Percentiles rank a stretch among this genome's conserved stretches.
Conservation (phyloP, 2,888 invertebrate genomes). For the Euzophera pinguis region DNA sequence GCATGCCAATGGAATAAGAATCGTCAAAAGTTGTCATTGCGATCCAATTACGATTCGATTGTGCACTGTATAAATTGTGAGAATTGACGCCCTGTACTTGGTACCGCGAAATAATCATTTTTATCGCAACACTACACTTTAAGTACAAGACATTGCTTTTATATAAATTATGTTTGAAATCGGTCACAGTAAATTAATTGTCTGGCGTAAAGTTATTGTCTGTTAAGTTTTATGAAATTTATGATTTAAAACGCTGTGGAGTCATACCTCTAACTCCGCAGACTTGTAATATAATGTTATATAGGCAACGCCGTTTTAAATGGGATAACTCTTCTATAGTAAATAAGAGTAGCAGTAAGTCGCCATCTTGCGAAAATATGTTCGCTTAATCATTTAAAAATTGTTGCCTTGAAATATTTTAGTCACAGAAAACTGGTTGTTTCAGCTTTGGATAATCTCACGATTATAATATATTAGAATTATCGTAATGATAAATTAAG, state of each 20-base stretch:
- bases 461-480: slow-evolving; percentile 53
- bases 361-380: slow-evolving; percentile 43
- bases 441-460: slow-evolving; percentile 68
- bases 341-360: slow-evolving; percentile 34
- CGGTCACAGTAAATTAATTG: not conserved
- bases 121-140: too few species aligned
- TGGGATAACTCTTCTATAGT: slow-evolving; percentile 23
- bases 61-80: too few species aligned
- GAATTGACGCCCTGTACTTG: too few species aligned
- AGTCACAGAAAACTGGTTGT: slow-evolving; percentile 65
- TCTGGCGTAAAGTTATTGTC: not conserved
- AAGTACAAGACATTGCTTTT: too few species aligned
- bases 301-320: slow-evolving; percentile 30
- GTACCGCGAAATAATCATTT: not conserved
- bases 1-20: too few species aligned
- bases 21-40: too few species aligned
- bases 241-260: slow-evolving; percentile 18
- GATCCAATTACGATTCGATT: too few species aligned
- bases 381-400: slow-evolving; percentile 58
- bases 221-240: not conserved
- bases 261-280: slow-evolving; percentile 24
- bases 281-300: slow-evolving; percentile 27
- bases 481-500: slow-evolving; percentile 67
- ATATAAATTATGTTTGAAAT: too few species aligned
- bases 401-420: slow-evolving; percentile 66